A percentile compares a stretch with the other conserved stretches of the same genome.
phyloP scores from a whole-genome alignment of 2,797 vertebrate species.

The Philypnodon macrostomus region DNA sequence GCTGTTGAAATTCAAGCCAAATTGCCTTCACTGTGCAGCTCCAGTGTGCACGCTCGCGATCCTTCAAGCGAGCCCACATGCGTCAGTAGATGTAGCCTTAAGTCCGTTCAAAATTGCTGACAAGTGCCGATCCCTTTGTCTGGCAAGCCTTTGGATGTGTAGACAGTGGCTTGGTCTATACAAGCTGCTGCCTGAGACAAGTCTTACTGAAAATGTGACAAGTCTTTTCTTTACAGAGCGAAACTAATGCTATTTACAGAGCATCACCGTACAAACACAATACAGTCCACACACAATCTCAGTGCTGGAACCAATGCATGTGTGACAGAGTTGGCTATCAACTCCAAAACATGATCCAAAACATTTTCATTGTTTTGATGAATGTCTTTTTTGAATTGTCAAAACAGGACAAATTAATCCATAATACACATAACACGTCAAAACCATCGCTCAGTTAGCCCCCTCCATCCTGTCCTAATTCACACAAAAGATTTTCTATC shows the following conservation, averaged over 20 bases:
- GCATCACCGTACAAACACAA: constrained; percentile 66
- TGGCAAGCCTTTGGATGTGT: constrained; percentile 57
- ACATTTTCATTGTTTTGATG: constrained; percentile 59
- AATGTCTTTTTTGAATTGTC: constrained; percentile 44
- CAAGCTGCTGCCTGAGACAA: constrained; percentile 69
- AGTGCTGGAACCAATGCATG: constrained; percentile 64
- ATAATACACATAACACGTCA: constrained; percentile 9
- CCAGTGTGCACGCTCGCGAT: constrained; percentile 33
- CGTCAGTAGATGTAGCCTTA: constrained; percentile 46
- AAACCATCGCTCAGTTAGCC: constrained; percentile 16
- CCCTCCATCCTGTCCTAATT: constrained; percentile 22
- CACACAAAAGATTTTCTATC: background rate
- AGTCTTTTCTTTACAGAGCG: constrained; percentile 73
- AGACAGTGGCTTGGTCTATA: constrained; percentile 58
- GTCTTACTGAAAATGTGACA: constrained; percentile 70
- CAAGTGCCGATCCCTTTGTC: constrained; percentile 69
- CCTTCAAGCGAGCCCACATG: constrained; percentile 44
- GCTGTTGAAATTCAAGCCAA: constrained; percentile 62
- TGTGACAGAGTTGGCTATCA: constrained; percentile 61
- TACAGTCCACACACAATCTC: constrained; percentile 51
- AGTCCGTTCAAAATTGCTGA: constrained; percentile 68
- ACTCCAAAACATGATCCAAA: constrained; percentile 58
- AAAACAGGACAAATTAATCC: constrained; percentile 13
- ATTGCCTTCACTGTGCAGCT: constrained; percentile 52
- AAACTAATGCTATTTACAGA: constrained; percentile 74